Evolutionary conservation across 2,797 vertebrate genomes (phyloP).

Genomic region (Anas acuta): DNA sequence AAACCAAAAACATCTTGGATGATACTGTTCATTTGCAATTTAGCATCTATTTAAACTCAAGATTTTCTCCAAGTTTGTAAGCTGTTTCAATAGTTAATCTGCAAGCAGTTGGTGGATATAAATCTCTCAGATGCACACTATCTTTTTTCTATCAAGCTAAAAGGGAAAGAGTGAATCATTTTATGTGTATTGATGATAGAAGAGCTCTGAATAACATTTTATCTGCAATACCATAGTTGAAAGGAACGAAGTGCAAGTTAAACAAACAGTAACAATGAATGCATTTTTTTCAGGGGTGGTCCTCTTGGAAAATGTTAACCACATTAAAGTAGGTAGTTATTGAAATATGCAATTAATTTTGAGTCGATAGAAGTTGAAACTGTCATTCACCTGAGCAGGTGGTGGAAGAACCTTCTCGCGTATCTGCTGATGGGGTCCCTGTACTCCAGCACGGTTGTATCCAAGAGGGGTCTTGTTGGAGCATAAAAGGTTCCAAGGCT

Average conservation of each 20-base stretch:
- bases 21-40: neutral
- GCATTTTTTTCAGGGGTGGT: slow-evolving; percentile 53
- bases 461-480: slow-evolving; percentile 86
- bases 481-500: slow-evolving; percentile 92
- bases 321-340: slow-evolving; percentile 35
- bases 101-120: slow-evolving; percentile 16
- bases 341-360: slow-evolving; percentile 74
- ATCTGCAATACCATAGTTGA: slow-evolving; percentile 41
- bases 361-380: slow-evolving; percentile 65
- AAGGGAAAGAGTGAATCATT: slow-evolving; percentile 28
- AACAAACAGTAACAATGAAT: slow-evolving; percentile 60
- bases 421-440: slow-evolving; percentile 90
- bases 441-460: slow-evolving; percentile 88
- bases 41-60: slow-evolving; percentile 21
- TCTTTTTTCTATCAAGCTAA: slow-evolving; percentile 46
- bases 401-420: slow-evolving; percentile 95
- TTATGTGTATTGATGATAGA: slow-evolving; percentile 47
- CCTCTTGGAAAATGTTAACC: slow-evolving; percentile 46
- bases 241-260: slow-evolving; percentile 67
- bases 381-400: slow-evolving; percentile 91
- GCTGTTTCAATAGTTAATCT: slow-evolving; percentile 11
- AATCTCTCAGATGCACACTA: neutral
- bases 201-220: slow-evolving; percentile 54
- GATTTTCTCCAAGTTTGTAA: slow-evolving; percentile 20
- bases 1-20: neutral